Base-by-base conservation (phyloP, 2,797 vertebrate species). In the Anguilla marmorata region DNA sequence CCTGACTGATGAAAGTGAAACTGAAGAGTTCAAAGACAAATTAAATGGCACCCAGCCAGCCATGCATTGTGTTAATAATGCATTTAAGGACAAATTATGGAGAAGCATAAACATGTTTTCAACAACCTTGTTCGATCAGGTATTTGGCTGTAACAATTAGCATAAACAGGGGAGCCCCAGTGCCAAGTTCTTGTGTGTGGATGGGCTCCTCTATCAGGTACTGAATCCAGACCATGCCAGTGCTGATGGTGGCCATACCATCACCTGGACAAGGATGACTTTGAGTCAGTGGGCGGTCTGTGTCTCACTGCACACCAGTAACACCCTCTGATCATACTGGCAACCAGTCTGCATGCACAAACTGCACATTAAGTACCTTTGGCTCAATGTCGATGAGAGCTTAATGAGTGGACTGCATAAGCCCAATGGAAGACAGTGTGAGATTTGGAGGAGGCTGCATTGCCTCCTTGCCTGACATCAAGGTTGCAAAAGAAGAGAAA, bases 1-100 rank as follows among this genome's bases (percentile, higher is more conserved):
- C 24, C 63, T 69, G n/a, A 69, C 63, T 27, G 63, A 69, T 69
- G 63, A 69, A n/a, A n/a, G n/a, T n/a, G 60, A 69, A 69, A 69
- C n/a, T 69, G 63, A 27, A 69, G 63, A 69, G 63, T 27, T 69
- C 63, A 27, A 27, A 69, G 24, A 27, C 24, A 69, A n/a, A n/a
- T 0, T n/a, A 69, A n/a, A 69, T 58, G 56, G 56, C 56, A 58
- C 16, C 56, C 56, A 58, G 56, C 14, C 56, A 58, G 3, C 56
- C 14, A 14, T 58, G 14, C 24, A 27, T 69, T 8, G 24, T 8
- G 63, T n/a, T 69, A 69, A 69, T 45, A 69, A 69, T 69, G 27
- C 24, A 27, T 69, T 69, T 69, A 69, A 8, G 63, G 63, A 69
- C 63, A 69, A 69, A 69, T 69, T 69, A 69, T 27, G 6, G 63